Evolutionary conservation across 2,888 invertebrate species (phyloP).

Genomic region (Tiphia femorata): DNA sequence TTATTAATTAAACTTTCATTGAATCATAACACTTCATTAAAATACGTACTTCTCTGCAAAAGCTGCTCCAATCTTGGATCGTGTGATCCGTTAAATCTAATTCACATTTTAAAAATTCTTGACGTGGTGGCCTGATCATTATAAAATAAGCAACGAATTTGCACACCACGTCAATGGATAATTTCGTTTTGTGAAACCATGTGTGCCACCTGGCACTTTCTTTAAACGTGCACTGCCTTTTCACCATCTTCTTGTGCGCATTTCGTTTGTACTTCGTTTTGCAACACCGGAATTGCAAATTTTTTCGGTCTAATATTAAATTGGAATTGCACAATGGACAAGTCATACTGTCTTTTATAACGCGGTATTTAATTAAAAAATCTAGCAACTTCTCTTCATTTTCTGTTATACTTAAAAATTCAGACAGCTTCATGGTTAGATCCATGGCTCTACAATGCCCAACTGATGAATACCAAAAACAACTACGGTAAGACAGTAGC

Average conservation of each 20-base stretch:
- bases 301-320: neutral
- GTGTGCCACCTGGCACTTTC: neutral
- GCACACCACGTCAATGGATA: neutral
- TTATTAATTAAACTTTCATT: too few species aligned
- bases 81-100: too few species aligned
- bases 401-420: neutral
- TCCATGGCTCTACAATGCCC: too few species aligned
- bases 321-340: neutral
- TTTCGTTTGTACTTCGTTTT: neutral
- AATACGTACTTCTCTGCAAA: too few species aligned
- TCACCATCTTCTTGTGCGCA: neutral
- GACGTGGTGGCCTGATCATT: neutral
- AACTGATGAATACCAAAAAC: too few species aligned
- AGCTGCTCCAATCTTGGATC: too few species aligned
- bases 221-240: neutral
- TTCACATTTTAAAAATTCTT: neutral
- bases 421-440: neutral
- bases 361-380: neutral
- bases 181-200: neutral
- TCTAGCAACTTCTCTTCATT: neutral
- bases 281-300: neutral
- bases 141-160: constrained; percentile 2
- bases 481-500: too few species aligned
- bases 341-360: neutral
- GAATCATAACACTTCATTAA: too few species aligned